Conservation (phyloP, 2,888 invertebrate species). For the Zaprionus bogoriensis region DNA sequence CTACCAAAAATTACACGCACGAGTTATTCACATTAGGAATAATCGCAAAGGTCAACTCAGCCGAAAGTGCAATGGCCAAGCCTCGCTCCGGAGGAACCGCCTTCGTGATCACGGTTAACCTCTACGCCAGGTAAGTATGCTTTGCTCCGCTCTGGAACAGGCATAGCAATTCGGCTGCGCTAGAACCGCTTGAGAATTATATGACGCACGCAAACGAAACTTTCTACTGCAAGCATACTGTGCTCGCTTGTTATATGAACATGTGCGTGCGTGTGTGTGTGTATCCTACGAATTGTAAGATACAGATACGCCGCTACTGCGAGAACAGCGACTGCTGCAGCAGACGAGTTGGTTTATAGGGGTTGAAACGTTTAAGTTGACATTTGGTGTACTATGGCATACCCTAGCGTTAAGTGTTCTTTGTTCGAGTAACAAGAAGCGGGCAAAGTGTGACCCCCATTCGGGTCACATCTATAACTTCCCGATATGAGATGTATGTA, state of each 20-base stretch:
- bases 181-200: conserved; percentile 53
- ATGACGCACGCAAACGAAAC: not conserved
- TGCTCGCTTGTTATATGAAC: not conserved
- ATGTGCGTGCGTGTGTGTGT: too few relatives aligned
- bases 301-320: too few relatives aligned
- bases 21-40: conserved; percentile 76
- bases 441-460: too few relatives aligned
- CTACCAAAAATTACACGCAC: conserved; percentile 74
- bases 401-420: too few relatives aligned
- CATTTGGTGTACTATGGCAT: too few relatives aligned
- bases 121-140: conserved; percentile 74
- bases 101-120: conserved; percentile 74
- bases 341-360: too few relatives aligned
- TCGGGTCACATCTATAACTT: too few relatives aligned
- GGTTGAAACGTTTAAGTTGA: too few relatives aligned
- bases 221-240: conserved; percentile 13
- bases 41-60: conserved; percentile 75
- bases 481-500: too few relatives aligned
- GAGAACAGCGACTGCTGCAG: too few relatives aligned
- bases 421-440: too few relatives aligned
- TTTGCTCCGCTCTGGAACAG: conserved; percentile 7
- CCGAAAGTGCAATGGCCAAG: conserved; percentile 69
- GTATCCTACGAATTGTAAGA: too few relatives aligned
- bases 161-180: not conserved
- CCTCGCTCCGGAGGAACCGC: conserved; percentile 73